Conservation (phyloP, 2,113 vertebrate genomes). For the Tychaedon coryphoeus region DNA sequence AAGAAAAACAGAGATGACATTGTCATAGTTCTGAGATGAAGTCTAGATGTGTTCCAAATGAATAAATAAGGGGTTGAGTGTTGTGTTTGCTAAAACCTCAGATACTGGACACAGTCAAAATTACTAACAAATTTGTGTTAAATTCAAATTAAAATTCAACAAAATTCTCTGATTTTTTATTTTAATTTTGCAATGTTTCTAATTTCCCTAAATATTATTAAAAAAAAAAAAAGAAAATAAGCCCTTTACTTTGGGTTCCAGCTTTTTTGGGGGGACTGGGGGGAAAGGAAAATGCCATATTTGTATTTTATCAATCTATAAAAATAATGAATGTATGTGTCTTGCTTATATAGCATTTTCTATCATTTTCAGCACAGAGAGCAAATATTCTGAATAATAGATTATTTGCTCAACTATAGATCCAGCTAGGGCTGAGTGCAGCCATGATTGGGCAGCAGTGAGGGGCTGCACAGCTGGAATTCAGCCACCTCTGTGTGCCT, state of each 20-base stretch:
- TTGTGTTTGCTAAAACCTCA: not conserved
- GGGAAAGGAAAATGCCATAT: not conserved
- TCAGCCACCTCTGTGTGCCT: not conserved
- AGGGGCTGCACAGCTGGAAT: not conserved
- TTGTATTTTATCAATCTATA: not conserved
- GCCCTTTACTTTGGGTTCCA: not conserved
- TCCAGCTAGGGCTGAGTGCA: not conserved
- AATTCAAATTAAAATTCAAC: not conserved
- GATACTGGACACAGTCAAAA: not conserved
- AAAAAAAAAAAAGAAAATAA: not conserved
- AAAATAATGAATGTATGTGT: not conserved
- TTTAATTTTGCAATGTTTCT: not conserved
- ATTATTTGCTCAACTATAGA: not conserved
- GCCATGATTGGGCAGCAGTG: fast-evolving
- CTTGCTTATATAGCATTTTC: not conserved
- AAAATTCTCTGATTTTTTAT: not conserved
- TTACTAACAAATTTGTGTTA: not conserved
- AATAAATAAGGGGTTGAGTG: not conserved
- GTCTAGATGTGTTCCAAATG: not conserved
- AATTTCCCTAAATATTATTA: not conserved
- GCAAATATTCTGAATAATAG: not conserved
- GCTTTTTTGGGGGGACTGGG: fast-evolving
- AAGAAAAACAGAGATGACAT: not conserved
- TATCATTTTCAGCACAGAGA: not conserved
- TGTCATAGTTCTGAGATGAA: not conserved